phyloP scores from a whole-genome alignment of 2,113 vertebrate species.

The Channa argus region DNA sequence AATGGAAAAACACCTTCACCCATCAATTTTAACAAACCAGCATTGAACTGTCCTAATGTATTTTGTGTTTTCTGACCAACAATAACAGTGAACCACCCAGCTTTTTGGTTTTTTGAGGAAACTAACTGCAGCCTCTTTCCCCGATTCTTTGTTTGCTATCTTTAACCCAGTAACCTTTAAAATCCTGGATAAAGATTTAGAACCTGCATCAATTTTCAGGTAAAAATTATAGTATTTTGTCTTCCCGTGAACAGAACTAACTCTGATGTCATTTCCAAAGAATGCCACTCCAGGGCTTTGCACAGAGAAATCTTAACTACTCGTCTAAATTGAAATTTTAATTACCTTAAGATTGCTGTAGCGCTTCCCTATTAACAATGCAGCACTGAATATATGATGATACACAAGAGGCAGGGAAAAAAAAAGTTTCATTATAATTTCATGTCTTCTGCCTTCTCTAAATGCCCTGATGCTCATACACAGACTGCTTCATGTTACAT shows the following conservation, averaged over 20 bases:
- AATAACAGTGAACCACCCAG: conserved; percentile 20
- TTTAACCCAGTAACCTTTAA: conserved; percentile 54
- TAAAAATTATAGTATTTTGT: conserved; percentile 15
- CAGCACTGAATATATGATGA: conserved; percentile 74
- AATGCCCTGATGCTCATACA: conserved; percentile 45
- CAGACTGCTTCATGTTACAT: conserved; percentile 33
- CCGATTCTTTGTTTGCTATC: conserved; percentile 39
- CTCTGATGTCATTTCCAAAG: conserved; percentile 19
- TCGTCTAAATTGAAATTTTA: conserved; percentile 71
- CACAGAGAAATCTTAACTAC: conserved; percentile 48
- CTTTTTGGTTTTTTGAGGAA: conserved; percentile 22
- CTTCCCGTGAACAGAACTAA: conserved; percentile 25
- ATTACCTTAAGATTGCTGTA: conserved; percentile 72
- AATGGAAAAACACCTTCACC: conserved; percentile 28
- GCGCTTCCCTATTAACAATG: conserved; percentile 68
- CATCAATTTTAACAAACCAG: conserved; percentile 45
- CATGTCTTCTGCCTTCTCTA: conserved; percentile 62
- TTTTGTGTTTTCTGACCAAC: conserved; percentile 34
- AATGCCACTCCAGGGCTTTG: conserved; percentile 51
- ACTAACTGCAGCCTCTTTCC: conserved; percentile 14
- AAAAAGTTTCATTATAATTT: conserved; percentile 69
- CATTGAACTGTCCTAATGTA: conserved; percentile 25
- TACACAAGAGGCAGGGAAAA: conserved; percentile 54
- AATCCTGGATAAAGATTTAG: conserved; percentile 35
- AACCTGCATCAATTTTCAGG: conserved; percentile 12